phyloP scores from a whole-genome alignment of 2,113 vertebrate species.

The Psilopogon haemacephalus region DNA sequence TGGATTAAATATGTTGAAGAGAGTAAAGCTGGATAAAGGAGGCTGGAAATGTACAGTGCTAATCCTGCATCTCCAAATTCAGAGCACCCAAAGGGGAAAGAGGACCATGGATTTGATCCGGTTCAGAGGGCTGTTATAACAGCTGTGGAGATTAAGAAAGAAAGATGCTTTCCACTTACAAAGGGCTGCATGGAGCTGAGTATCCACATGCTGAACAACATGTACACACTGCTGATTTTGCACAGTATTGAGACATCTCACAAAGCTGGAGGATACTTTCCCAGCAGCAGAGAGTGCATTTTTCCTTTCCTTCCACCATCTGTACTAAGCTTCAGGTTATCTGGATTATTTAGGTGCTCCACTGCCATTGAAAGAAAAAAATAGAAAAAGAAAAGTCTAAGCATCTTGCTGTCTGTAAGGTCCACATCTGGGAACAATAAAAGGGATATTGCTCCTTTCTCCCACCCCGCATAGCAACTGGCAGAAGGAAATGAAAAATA shows the following conservation, averaged over 20 bases:
- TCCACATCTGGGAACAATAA: not conserved
- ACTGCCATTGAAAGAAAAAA: not conserved
- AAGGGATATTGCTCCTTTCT: not conserved
- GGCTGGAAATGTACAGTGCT: not conserved
- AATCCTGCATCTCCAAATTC: not conserved
- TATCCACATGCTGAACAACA: not conserved
- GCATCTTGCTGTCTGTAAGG: not conserved
- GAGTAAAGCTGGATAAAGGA: not conserved
- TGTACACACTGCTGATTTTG: not conserved
- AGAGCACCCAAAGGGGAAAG: not conserved
- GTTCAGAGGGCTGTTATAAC: not conserved
- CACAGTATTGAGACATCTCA: not conserved
- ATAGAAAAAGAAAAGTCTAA: not conserved
- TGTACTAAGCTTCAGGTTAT: not conserved
- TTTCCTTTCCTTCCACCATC: not conserved
- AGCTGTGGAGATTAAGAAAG: not conserved
- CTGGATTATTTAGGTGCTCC: not conserved
- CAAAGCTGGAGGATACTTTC: not conserved
- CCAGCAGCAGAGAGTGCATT: fast-evolving
- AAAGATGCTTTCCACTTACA: not conserved
- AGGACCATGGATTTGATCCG: not conserved
- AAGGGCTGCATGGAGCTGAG: not conserved
- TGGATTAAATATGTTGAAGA: not conserved
- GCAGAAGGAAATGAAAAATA: not conserved
- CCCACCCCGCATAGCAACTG: not conserved